Conservation (phyloP, 2,797 vertebrate genomes). For the Macropus fuliginosus region DNA sequence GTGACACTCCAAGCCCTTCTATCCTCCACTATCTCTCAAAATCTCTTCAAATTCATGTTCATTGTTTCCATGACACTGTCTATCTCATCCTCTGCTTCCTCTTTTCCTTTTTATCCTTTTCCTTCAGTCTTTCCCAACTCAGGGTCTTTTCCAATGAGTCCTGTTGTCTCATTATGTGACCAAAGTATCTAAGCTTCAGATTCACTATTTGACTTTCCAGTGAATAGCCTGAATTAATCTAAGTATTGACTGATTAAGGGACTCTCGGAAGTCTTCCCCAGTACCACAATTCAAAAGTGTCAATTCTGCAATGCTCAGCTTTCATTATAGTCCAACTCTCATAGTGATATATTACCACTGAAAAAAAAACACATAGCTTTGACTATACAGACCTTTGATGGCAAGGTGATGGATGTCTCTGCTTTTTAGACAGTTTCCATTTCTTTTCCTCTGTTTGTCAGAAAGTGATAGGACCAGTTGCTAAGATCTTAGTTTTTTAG, state of each 20-base stretch:
- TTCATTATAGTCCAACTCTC: background rate
- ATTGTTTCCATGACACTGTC: background rate
- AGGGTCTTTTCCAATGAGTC: background rate
- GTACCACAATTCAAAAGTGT: background rate
- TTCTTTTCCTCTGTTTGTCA: background rate
- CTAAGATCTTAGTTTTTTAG: background rate
- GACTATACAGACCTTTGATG: background rate
- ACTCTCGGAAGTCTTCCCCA: background rate
- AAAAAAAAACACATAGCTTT: background rate
- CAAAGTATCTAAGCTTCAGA: background rate
- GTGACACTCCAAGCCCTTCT: background rate
- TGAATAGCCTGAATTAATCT: background rate
- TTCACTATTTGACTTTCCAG: background rate
- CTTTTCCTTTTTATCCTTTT: background rate
- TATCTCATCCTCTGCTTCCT: background rate
- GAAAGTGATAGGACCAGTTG: background rate
- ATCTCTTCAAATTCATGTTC: background rate
- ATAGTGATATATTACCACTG: background rate
- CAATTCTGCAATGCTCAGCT: background rate
- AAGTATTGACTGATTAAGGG: background rate
- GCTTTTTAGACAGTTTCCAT: background rate
- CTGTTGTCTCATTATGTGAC: background rate
- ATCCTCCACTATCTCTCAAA: background rate
- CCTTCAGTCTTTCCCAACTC: background rate
- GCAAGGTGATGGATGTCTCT: background rate